Evolutionary conservation across 1,140 invertebrate species (phyloP), one percentile per base, ranked within the genome.

Genomic region (Ceratina australensis): DNA sequence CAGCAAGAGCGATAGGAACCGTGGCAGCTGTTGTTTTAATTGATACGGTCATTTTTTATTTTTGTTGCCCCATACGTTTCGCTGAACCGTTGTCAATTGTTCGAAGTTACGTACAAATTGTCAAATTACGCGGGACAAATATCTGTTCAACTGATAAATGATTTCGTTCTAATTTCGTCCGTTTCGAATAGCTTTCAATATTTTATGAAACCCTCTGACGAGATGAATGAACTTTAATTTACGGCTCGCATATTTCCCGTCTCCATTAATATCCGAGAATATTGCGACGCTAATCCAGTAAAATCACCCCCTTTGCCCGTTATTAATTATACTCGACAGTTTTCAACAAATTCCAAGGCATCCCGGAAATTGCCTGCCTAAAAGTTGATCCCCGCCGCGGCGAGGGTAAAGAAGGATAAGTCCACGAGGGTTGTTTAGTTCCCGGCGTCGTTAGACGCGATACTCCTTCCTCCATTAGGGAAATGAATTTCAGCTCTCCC

Each of bases 381-480:
- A 33, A 72, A 57, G 67, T 72, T 20, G 33, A 20, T 71, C 49
- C 18, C 0, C 28, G 10, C n/a, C 18, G 68, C 4, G 56, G 26
- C 16, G 12, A 54, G 15, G 22, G 77, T 16, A 15, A 50, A 10
- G 57, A 64, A 26, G 52, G 24, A 18, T 8, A 52, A 69, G 47
- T 15, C n/a, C 33, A 12, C 22, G 18, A 54, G 20, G 57, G 65
- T 84, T 87, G 81, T 87, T 87, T 86, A 86, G 83, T 85, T 72
- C 75, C 52, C 75, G 65, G 78, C 72, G 78, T 81, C 76, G 80
- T 83, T 81, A 74, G 78, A 82, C 65, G 84, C 67, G 80, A 83
- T 87, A 85, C 79, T 85, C 68, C 79, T 85, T 78, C 81, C 83
- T 87, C 85, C 86, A 87, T 87, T 87, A 87, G 82, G 83, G 85